Conservation (phyloP, 2,113 vertebrate genomes). For the Corythoichthys haematopterus region DNA sequence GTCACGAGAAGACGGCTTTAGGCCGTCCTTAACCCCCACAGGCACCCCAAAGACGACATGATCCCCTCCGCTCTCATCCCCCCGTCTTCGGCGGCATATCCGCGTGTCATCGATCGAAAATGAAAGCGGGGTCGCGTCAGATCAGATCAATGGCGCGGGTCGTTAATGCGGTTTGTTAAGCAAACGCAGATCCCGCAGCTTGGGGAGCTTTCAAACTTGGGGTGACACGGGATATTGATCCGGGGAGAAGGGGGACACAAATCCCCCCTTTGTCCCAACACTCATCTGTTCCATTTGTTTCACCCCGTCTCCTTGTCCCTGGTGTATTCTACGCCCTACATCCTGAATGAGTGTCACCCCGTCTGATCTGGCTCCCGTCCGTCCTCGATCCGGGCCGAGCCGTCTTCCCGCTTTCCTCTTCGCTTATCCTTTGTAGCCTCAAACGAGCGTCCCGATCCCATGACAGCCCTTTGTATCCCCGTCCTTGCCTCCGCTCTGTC, state of each 20-base stretch:
- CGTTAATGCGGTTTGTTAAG: conserved; percentile 76
- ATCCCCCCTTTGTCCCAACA: conserved; percentile 55
- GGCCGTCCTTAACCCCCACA: conserved; percentile 70
- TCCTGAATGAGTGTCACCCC: conserved; percentile 38
- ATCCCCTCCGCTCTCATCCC: conserved; percentile 65
- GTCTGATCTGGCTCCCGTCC: conserved; percentile 28
- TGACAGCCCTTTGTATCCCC: conserved; percentile 53
- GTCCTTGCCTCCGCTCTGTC: conserved; percentile 59
- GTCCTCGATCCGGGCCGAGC: conserved; percentile 1
- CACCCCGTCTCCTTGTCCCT: conserved; percentile 38
- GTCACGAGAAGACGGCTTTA: conserved; percentile 61
- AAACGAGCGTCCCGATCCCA: conserved; percentile 36
- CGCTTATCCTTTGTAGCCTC: conserved; percentile 53
- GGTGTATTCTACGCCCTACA: conserved; percentile 31
- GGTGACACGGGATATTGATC: conserved; percentile 74
- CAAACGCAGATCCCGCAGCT: conserved; percentile 66
- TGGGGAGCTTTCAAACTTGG: conserved; percentile 70
- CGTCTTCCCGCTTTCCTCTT: conserved; percentile 19
- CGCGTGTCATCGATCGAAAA: conserved; percentile 74
- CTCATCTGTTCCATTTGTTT: conserved; percentile 59
- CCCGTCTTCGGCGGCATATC: conserved; percentile 60
- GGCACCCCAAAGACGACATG: conserved; percentile 65
- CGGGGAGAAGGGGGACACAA: conserved; percentile 40
- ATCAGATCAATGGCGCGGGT: conserved; percentile 67
- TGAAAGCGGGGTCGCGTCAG: conserved; percentile 69